Evolutionary conservation across 2,888 invertebrate genomes (phyloP).

Genomic region (Seira ritae): DNA sequence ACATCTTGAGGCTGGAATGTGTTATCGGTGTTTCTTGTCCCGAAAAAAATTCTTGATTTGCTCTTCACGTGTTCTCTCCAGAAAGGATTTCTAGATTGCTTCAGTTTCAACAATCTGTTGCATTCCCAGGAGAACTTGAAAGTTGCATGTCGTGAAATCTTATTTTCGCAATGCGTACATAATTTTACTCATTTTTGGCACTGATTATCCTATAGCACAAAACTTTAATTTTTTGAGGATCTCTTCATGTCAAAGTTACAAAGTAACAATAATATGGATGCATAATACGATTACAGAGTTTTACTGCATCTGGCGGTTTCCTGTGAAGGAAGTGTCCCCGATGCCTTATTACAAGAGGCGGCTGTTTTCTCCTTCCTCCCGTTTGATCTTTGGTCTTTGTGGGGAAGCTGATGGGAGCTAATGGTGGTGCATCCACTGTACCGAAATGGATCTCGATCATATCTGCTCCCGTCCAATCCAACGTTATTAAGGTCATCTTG

Average conservation of each 20-base stretch:
- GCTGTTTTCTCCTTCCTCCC: neutral
- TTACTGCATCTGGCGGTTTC: slow-evolving; percentile 55
- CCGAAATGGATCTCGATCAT: too few relatives aligned
- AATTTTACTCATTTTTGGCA: too few relatives aligned
- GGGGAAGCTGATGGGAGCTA: neutral
- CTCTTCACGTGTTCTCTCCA: too few relatives aligned
- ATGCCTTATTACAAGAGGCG: slow-evolving; percentile 11
- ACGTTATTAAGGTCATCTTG: too few relatives aligned
- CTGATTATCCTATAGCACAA: slow-evolving; percentile 10
- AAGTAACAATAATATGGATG: too few relatives aligned
- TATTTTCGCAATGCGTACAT: neutral
- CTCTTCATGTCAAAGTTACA: neutral
- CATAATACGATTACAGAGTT: neutral
- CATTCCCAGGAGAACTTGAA: neutral
- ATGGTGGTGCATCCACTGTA: neutral
- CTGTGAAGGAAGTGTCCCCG: slow-evolving; percentile 54
- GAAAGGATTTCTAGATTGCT: too few relatives aligned
- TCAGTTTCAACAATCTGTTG: neutral
- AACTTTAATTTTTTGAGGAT: too few relatives aligned
- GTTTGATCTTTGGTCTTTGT: neutral
- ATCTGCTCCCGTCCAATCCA: too few relatives aligned
- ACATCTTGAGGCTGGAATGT: slow-evolving; percentile 66
- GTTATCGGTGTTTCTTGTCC: neutral
- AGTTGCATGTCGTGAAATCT: neutral
- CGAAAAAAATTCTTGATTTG: too few relatives aligned